Evolutionary conservation across 1,140 invertebrate species (phyloP).

Genomic region (Drosophila tani): DNA sequence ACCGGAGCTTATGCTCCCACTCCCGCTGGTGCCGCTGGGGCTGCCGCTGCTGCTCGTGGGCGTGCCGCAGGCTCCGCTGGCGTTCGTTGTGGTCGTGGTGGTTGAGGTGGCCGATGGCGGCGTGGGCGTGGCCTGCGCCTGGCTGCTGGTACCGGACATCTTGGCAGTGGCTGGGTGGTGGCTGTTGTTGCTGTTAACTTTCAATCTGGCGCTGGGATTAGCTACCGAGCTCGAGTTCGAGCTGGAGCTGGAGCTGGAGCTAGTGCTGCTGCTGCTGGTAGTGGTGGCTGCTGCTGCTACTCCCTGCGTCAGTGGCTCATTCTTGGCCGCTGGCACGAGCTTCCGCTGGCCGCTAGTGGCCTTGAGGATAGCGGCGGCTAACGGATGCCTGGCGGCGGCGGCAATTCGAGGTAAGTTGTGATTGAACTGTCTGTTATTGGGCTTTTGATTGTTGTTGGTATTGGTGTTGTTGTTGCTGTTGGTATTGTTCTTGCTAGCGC

Average conservation of each 20-base stretch:
- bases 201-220: constrained; percentile 48
- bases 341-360: constrained; percentile 62
- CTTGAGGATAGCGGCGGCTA: constrained; percentile 60
- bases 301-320: constrained; percentile 62
- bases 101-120: constrained; percentile 52
- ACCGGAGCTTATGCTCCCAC: constrained; percentile 19
- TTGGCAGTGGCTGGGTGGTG: constrained; percentile 67
- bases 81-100: constrained; percentile 51
- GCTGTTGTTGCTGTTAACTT: constrained; percentile 72
- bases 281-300: constrained; percentile 24
- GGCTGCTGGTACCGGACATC: constrained; percentile 64
- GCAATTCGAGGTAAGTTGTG: constrained; percentile 60
- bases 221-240: constrained; percentile 5
- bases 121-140: constrained; percentile 57
- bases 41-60: constrained; percentile 21
- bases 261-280: constrained; percentile 3
- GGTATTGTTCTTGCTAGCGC: constrained; percentile 24
- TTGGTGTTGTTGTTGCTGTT: constrained; percentile 37
- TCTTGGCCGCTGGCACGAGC: constrained; percentile 49
- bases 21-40: constrained; percentile 24
- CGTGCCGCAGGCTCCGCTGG: constrained; percentile 30
- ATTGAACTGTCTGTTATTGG: constrained; percentile 56
- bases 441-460: constrained; percentile 42
- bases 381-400: constrained; percentile 55
- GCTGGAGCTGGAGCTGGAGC: constrained; percentile 6